Evolutionary conservation across 2,888 invertebrate genomes (phyloP), one percentile per base, ranked within the genome.

Genomic region (Molorchus minor): DNA sequence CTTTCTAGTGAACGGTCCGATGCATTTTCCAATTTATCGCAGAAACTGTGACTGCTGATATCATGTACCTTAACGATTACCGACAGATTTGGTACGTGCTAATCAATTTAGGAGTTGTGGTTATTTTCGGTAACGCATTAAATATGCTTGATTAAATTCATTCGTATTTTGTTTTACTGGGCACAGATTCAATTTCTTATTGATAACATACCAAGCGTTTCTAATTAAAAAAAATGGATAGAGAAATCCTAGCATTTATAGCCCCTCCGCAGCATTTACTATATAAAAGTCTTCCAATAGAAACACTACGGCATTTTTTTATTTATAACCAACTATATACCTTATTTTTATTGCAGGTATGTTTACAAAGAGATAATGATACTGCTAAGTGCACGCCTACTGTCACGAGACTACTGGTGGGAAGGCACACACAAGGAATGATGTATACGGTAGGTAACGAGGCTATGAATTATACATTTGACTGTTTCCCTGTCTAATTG

Each of bases 401-500:
- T 45, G 57, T 61, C 59, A 57, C 63, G 52, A 43, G 25, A 38
- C 29, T 46, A 43, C 45, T 36, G 56, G 56, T 55, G 58, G 58
- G 60, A 60, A 51, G 60, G 52, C 58, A 38, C 35, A 41, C 33
- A 62, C 56, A 49, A n/a, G n/a, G n/a, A n/a, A 63, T 58, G 64
- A 58, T 57, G 61, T 20, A 17, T 49, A 62, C 56, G 29, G 65
- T 65, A 67, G 61, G 62, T 65, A 64, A 56, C 41, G 25, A 16
- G 29, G 54, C 41, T 44, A 67, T 67, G 63, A 62, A 65, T 67
- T 63, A 67, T 63, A 62, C 59, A 67, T 65, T 60, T 56, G 41
- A 61, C 44, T 47, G 53, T 43, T 45, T 38, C 35, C 19, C n/a
- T n/a, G 43, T 49, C 58, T 61, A 61, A 61, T 61, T 57, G 56